These are phyloP conservation scores for Maniola jurtina DNA, from an alignment of 1,140 invertebrate genomes.

Conservation along the genomic window DNA sequence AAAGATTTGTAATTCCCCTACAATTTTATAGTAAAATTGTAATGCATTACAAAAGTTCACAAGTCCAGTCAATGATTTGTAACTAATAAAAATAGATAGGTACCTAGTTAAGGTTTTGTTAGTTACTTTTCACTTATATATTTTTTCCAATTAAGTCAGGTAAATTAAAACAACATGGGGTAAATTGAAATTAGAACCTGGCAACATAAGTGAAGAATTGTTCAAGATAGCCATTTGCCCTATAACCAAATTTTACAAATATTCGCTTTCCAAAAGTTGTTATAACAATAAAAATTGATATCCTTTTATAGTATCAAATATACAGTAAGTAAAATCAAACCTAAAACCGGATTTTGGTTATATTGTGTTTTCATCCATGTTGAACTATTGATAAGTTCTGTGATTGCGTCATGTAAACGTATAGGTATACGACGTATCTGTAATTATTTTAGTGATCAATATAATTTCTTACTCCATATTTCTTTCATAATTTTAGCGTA, in stretches of 20 bases:
- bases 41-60: too few species aligned
- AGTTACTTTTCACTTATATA: too few species aligned
- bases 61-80: too few species aligned
- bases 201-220: slow-evolving; percentile 23
- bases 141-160: too few species aligned
- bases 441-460: slow-evolving; percentile 23
- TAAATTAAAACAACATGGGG: too few species aligned
- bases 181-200: too few species aligned
- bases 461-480: slow-evolving; percentile 13
- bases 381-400: slow-evolving; percentile 67
- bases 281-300: not conserved
- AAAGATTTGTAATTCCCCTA: too few species aligned
- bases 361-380: slow-evolving; percentile 64
- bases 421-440: slow-evolving; percentile 49
- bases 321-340: slow-evolving; percentile 24
- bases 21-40: too few species aligned
- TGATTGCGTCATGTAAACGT: slow-evolving; percentile 76
- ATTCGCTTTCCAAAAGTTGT: slow-evolving; percentile 14
- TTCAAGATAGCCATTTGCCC: slow-evolving; percentile 31
- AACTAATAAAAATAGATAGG: too few species aligned
- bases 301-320: not conserved
- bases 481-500: slow-evolving; percentile 26
- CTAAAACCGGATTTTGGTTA: slow-evolving; percentile 47
- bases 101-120: too few species aligned
- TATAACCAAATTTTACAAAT: slow-evolving; percentile 10